Evolutionary conservation across 2,797 vertebrate genomes (phyloP).

Genomic region (Chloroceryle amazona): DNA sequence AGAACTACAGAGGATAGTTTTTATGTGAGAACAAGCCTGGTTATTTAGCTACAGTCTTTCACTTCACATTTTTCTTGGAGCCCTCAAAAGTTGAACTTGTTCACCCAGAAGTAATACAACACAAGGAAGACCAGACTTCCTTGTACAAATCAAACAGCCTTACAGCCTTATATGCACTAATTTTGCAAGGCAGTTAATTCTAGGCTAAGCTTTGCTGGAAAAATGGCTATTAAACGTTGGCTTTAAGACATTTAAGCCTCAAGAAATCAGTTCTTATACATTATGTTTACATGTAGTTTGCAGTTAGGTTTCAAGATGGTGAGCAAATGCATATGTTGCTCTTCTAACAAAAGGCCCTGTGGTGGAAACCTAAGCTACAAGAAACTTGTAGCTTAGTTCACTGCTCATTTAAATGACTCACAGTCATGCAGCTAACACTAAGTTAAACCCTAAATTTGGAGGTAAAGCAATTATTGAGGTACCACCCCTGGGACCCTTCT

Average conservation of each 20-base stretch:
- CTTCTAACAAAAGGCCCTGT: neutral
- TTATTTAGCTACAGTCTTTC: neutral
- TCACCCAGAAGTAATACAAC: neutral
- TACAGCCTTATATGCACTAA: neutral
- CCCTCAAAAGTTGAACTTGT: neutral
- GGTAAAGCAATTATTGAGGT: slow-evolving; percentile 24
- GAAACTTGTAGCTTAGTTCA: neutral
- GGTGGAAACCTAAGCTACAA: neutral
- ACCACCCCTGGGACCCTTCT: neutral
- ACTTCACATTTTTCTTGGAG: neutral
- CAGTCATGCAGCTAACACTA: neutral
- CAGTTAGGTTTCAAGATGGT: neutral
- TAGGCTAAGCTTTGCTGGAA: neutral
- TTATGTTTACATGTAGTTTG: neutral
- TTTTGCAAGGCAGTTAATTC: neutral
- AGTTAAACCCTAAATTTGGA: neutral
- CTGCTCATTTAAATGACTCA: neutral
- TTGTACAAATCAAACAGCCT: neutral
- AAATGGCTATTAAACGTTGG: neutral
- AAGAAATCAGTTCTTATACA: neutral
- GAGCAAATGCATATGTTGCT: neutral
- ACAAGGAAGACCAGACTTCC: neutral
- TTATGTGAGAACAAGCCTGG: neutral
- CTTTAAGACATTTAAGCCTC: neutral
- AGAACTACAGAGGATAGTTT: neutral